Evolutionary conservation across 1,140 invertebrate genomes (phyloP).

Genomic region (Cheumatopsyche charites): DNA sequence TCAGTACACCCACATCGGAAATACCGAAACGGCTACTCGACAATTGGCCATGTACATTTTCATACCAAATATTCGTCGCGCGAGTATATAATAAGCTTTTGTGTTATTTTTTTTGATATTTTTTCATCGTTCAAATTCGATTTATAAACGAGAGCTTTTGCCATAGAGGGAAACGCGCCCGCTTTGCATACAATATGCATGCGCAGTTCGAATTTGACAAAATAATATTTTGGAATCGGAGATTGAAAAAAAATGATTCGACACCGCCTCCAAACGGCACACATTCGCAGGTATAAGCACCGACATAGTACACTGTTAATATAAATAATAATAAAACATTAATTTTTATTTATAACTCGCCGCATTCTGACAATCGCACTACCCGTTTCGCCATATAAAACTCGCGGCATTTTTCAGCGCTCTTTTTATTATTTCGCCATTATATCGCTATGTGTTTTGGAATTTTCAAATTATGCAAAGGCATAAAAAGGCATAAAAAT

Average conservation of each 20-base stretch:
- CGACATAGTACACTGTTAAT: no score
- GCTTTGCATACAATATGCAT: background rate
- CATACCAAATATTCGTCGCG: background rate
- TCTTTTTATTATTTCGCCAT: background rate
- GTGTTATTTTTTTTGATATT: no score
- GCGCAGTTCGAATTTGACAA: background rate
- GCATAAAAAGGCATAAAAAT: background rate
- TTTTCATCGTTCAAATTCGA: no score
- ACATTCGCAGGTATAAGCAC: no score
- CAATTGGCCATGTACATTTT: background rate
- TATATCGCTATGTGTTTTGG: no score
- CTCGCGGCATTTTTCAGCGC: background rate
- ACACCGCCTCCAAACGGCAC: no score
- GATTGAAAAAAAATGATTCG: slow-evolving; percentile 7
- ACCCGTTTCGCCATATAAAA: no score
- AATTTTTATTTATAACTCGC: no score
- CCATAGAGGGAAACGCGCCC: slow-evolving; percentile 3
- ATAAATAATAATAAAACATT: no score
- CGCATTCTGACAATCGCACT: no score
- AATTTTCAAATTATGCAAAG: no score
- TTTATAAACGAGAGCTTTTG: background rate
- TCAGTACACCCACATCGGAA: background rate
- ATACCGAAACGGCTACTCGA: slow-evolving; percentile 6
- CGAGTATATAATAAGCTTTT: no score
- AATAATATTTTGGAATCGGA: background rate